Base-by-base conservation (phyloP, 2,888 invertebrate genomes). In the Eilema depressum region DNA sequence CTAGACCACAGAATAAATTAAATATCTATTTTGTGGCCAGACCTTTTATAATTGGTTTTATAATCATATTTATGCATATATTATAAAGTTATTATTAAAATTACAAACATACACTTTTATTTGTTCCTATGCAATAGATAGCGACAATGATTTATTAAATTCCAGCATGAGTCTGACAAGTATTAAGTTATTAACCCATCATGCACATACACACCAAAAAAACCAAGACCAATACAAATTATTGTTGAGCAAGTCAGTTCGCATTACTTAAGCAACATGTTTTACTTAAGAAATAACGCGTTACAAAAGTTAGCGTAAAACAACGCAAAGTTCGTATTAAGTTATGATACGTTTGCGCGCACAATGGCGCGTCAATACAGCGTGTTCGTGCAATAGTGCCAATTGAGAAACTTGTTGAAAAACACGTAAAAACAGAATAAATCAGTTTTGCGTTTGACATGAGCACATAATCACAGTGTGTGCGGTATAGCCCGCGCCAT, bases 301-400 rank as follows among this genome's bases (percentile, higher is more conserved):
- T 84, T 84, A 77, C 76, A 75, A 83, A 83, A 83, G 74, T 65
- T 76, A 83, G 77, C 78, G 70, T 71, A 81, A 78, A 80, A 69
- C 76, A 81, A 74, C 75, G 41, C 71, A 71, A 69, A 69, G 66
- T 64, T 20, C 20, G n/a, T 78, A 74, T 77, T 80, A 76, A 77
- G 81, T 33, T 37, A 75, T 84, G 73, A 85, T 81, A 80, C 76
- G 79, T 82, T 73, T 75, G 75, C 70, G 66, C 62, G 73, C 71
- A 84, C 82, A 84, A 85, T 83, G 82, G 80, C 75, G 75, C 80
- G 74, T 81, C 80, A 76, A 77, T 80, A 80, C 70, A 76, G 14
- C 67, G 66, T 62, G 70, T 73, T 73, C 78, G 74, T 63, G 76
- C 74, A 82, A 76, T 72, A 62, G 26, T 17, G 79, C 71, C 63